These are phyloP conservation scores for Parelbella ahira DNA, from an alignment of 2,888 invertebrate genomes.

Conservation along the genomic window DNA sequence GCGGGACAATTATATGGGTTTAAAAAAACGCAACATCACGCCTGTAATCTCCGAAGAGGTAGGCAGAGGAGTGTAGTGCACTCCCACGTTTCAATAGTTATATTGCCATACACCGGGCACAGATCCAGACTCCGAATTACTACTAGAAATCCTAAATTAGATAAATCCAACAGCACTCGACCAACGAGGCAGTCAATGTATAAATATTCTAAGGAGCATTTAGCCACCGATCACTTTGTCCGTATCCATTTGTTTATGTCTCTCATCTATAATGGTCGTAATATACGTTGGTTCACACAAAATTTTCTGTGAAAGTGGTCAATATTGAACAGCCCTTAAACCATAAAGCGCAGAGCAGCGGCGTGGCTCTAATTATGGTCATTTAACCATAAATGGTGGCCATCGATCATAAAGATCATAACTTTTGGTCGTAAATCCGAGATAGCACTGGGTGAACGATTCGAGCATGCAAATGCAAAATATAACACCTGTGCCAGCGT, in stretches of 20 bases:
- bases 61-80: no score
- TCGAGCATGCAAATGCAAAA: slow-evolving; percentile 45
- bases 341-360: slow-evolving; percentile 49
- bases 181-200: no score
- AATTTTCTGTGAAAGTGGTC: slow-evolving; percentile 45
- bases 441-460: slow-evolving; percentile 36
- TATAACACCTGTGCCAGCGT: slow-evolving; percentile 36
- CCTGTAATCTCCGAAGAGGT: no score
- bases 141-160: no score
- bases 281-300: slow-evolving; percentile 31
- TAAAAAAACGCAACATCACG: no score
- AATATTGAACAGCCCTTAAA: slow-evolving; percentile 45
- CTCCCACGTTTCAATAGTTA: no score
- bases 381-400: slow-evolving; percentile 65
- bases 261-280: background rate
- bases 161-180: no score
- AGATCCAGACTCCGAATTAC: no score
- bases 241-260: background rate
- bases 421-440: slow-evolving; percentile 53
- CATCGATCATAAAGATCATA: slow-evolving; percentile 72
- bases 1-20: no score
- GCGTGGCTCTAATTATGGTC: slow-evolving; percentile 64
- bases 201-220: background rate
- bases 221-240: background rate
- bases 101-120: no score